Percentiles rank a stretch among this genome's conserved stretches.
Conservation (phyloP, 2,113 vertebrate species). For the Gavia stellata region DNA sequence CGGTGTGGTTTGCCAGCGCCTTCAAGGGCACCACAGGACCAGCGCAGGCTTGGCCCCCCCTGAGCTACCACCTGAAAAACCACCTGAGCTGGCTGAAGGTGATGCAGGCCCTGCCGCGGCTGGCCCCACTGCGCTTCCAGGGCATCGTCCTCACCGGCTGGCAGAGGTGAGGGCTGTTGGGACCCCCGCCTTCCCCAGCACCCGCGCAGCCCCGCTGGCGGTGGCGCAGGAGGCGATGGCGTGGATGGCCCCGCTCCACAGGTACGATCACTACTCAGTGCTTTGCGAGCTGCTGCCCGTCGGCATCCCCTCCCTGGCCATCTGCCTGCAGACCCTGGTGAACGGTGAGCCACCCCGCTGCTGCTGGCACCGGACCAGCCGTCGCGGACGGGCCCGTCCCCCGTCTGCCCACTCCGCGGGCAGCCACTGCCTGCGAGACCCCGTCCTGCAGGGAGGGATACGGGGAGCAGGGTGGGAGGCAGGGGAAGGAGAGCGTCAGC, state of each 20-base stretch:
- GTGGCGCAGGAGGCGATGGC: accelerated
- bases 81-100: constrained; percentile 76
- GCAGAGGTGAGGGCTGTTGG: constrained; percentile 68
- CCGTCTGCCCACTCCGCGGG: neutral
- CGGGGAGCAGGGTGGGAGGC: neutral
- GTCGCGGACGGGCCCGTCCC: accelerated
- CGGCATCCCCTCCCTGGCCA: constrained; percentile 72
- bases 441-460: accelerated
- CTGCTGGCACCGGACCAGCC: neutral
- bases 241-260: neutral
- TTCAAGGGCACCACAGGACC: constrained; percentile 77
- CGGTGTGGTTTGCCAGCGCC: constrained; percentile 77
- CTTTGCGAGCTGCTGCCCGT: constrained; percentile 79
- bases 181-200: accelerated
- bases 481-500: neutral
- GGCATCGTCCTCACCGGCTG: constrained; percentile 77
- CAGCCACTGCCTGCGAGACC: neutral
- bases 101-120: constrained; percentile 46
- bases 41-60: constrained; percentile 65
- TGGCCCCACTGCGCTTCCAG: constrained; percentile 56
- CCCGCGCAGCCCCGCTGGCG: accelerated
- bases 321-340: constrained; percentile 68
- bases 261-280: constrained; percentile 76
- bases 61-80: constrained; percentile 72
- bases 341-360: constrained; percentile 58